Evolutionary conservation across 2,797 vertebrate species (phyloP).

Genomic region (Gymnodraco acuticeps): DNA sequence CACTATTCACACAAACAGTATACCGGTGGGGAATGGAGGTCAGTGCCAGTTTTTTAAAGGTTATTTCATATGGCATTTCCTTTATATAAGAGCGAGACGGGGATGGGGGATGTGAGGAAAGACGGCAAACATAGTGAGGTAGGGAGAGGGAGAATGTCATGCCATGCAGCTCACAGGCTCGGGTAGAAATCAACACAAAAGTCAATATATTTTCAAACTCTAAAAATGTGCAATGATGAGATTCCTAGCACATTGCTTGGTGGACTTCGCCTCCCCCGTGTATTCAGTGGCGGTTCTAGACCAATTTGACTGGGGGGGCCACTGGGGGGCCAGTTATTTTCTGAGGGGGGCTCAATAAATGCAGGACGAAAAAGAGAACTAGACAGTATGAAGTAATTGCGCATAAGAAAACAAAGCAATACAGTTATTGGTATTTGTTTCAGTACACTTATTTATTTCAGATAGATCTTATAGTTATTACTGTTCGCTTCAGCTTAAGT

Average conservation of each 20-base stretch:
- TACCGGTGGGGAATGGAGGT: constrained; percentile 48
- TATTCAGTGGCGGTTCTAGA: no score
- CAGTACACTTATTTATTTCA: no score
- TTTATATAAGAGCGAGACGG: constrained; percentile 33
- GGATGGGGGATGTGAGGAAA: constrained; percentile 26
- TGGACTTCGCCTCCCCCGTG: background rate
- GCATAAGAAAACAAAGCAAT: no score
- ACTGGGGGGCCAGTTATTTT: no score
- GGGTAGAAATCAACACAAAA: background rate
- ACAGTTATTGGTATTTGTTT: no score
- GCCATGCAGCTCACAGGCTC: background rate
- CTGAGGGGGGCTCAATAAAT: no score
- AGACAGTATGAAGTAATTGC: no score
- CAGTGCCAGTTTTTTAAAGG: constrained; percentile 53
- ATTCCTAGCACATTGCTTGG: background rate
- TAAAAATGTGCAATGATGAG: background rate
- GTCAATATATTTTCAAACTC: background rate
- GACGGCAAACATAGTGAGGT: background rate
- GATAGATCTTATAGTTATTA: no score
- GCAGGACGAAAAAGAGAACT: no score
- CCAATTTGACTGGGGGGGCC: no score
- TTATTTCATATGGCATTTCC: constrained; percentile 58
- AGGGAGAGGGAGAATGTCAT: constrained; percentile 28
- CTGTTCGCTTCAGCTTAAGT: no score
- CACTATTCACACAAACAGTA: constrained; percentile 63